Conservation (phyloP, 2,888 invertebrate species). For the Podabrus alpinus region DNA sequence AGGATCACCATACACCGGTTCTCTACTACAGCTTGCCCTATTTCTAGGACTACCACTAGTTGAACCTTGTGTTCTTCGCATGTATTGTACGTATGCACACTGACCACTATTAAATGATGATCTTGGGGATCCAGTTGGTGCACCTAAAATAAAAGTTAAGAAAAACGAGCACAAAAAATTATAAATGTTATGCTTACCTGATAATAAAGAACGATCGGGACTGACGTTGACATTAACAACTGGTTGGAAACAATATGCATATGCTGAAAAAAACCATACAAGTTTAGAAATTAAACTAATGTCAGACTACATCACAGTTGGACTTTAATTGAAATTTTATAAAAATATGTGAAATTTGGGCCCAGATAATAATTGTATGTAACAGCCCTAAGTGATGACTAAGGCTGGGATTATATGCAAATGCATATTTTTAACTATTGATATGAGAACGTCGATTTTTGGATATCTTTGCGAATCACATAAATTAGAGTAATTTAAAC, state of each 20-base stretch:
- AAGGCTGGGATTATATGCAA: too few species aligned
- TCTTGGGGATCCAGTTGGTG: not conserved
- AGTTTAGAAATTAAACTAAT: not conserved
- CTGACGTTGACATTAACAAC: slow-evolving; percentile 49
- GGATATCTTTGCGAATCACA: too few species aligned
- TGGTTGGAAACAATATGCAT: slow-evolving; percentile 51
- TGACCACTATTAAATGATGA: not conserved
- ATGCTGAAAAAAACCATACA: slow-evolving; percentile 44
- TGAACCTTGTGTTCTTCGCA: not conserved
- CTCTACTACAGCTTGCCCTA: slow-evolving; percentile 21
- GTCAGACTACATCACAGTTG: too few species aligned
- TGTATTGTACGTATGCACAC: slow-evolving; percentile 7
- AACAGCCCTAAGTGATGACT: too few species aligned
- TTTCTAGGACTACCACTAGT: not conserved
- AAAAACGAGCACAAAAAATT: not conserved
- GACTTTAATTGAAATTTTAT: too few species aligned
- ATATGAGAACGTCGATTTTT: too few species aligned
- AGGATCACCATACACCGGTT: slow-evolving; percentile 51
- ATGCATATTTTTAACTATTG: too few species aligned
- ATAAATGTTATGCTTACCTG: not conserved
- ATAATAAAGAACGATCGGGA: slow-evolving; percentile 31
- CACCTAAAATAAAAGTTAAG: not conserved
- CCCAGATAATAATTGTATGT: too few species aligned
- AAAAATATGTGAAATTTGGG: too few species aligned
- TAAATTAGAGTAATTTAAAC: too few species aligned